Evolutionary conservation across 2,888 invertebrate genomes (phyloP), one percentile per base, ranked within the genome.

Genomic region (Calephelis perditalis): DNA sequence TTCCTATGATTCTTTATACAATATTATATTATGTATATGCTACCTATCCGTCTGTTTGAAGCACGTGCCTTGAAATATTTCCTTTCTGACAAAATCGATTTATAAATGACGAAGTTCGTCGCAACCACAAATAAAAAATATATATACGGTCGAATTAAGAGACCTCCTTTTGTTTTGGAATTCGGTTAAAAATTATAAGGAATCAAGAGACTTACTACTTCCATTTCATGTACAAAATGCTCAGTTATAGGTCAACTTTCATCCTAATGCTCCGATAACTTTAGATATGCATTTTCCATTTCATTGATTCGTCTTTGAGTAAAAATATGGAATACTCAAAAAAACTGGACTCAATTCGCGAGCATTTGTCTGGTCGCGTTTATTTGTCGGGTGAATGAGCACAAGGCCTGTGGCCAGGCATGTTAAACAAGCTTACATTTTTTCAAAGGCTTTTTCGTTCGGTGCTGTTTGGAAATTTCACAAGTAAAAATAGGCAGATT

Each of bases 361-460:
- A 85, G 82, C 86, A 87, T 88, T 88, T 87, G 86, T 88, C 87
- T 87, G 86, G 85, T 83, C 81, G 85, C 85, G 84, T 88, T 87
- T 88, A 86, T 87, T 89, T 89, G 84, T 81, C 85, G 86, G 86
- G 75, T 81, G 84, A 83, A 78, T 75, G 85, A 73, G 70, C 81
- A 78, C 79, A 77, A 80, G 77, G 76, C 79, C 73, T 58, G 77
- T 79, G 74, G 81, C 79, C 7, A 7, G 49, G 26, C 75, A 78
- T 86, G 82, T 85, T 87, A 88, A 87, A 88, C 86, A 87, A 87
- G 87, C 87, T 87, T 87, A 86, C 81, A 85, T 84, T 87, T 87
- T 68, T 86, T 84, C 84, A 84, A 88, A 85, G 85, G 85, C 79
- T 84, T 79, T 80, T 85, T 86, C 79, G 82, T 86, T 86, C 86